Conservation (phyloP, 2,888 invertebrate species). For the Fragum fragum region DNA sequence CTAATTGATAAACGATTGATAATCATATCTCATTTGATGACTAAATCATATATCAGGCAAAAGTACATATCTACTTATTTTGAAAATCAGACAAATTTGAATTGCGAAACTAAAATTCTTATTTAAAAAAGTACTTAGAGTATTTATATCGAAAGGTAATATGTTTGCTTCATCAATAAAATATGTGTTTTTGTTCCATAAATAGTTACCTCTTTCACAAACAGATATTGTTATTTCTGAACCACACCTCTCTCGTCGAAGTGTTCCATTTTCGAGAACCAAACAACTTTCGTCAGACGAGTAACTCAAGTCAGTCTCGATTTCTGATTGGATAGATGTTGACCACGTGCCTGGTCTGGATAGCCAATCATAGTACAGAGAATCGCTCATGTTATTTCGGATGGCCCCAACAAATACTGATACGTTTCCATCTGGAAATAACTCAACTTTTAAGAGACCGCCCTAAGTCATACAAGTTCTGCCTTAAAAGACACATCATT, state of each 20-base stretch:
- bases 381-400: constrained; percentile 31
- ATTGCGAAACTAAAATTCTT: not conserved
- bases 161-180: too few relatives aligned
- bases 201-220: constrained; percentile 42
- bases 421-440: constrained; percentile 19
- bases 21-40: too few relatives aligned
- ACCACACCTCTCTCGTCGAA: constrained; percentile 26
- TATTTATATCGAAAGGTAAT: too few relatives aligned
- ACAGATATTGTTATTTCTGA: constrained; percentile 26
- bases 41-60: too few relatives aligned
- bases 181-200: too few relatives aligned
- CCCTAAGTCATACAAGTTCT: too few relatives aligned
- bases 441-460: not conserved
- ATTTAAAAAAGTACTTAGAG: too few relatives aligned
- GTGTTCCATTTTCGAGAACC: constrained; percentile 5
- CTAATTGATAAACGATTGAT: too few relatives aligned
- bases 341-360: constrained; percentile 37
- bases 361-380: constrained; percentile 55
- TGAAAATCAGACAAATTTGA: not conserved
- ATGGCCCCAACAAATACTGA: constrained; percentile 51
- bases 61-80: too few relatives aligned
- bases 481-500: too few relatives aligned
- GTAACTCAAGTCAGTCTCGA: not conserved
- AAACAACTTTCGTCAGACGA: constrained; percentile 27
- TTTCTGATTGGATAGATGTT: not conserved